These are phyloP conservation scores for Vimba vimba DNA, from an alignment of 2,113 vertebrate species.

Conservation along the genomic window DNA sequence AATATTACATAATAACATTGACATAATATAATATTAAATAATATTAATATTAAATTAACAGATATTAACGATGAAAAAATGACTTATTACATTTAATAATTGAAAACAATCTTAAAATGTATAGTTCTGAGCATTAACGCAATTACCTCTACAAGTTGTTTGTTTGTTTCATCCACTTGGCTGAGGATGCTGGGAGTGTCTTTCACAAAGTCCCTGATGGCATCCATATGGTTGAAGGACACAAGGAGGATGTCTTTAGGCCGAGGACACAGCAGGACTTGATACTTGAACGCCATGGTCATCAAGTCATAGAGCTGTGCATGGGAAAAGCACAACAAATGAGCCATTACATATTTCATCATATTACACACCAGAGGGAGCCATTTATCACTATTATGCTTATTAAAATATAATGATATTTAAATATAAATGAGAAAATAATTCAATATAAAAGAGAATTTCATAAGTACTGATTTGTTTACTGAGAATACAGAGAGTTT, in stretches of 20 bases:
- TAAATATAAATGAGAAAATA: no score
- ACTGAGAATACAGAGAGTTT: neutral
- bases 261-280: slow-evolving; percentile 91
- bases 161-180: slow-evolving; percentile 91
- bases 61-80: neutral
- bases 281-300: slow-evolving; percentile 99
- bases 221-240: slow-evolving; percentile 96
- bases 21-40: neutral
- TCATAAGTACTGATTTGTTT: neutral
- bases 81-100: neutral
- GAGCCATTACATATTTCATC: neutral
- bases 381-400: slow-evolving; percentile 27
- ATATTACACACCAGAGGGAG: slow-evolving; percentile 64
- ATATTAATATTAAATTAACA: neutral
- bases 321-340: slow-evolving; percentile 32
- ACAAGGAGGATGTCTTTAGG: slow-evolving; percentile 93
- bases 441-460: neutral
- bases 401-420: neutral
- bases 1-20: neutral
- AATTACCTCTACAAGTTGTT: slow-evolving; percentile 82
- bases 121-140: neutral
- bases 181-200: slow-evolving; percentile 86
- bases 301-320: slow-evolving; percentile 95
- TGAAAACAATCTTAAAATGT: neutral
- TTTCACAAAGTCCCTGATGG: slow-evolving; percentile 91